phyloP scores from a whole-genome alignment of 2,888 invertebrate species.

The Ernsta delagoae region DNA sequence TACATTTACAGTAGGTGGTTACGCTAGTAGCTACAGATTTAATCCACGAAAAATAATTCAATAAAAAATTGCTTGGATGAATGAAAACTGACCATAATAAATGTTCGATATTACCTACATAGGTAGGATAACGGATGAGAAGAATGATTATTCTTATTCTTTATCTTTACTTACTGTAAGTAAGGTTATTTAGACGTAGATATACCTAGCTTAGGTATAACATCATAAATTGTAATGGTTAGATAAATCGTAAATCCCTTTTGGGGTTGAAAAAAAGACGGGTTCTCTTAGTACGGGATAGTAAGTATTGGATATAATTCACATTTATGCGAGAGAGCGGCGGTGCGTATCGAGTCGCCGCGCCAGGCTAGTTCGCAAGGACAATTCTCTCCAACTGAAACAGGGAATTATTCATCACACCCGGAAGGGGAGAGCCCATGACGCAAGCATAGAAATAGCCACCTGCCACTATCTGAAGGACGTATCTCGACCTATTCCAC shows the following conservation, averaged over 20 bases:
- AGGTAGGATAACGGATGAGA: no score
- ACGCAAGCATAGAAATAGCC: constrained; percentile 82
- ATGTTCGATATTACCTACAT: no score
- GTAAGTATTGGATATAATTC: constrained; percentile 75
- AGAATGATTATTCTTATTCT: no score
- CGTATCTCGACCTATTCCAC: constrained; percentile 48
- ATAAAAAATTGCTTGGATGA: no score
- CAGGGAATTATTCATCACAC: constrained; percentile 85
- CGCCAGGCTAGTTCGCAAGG: constrained; percentile 78
- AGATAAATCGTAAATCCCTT: constrained; percentile 71
- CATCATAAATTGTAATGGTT: constrained; percentile 56
- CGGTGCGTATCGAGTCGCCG: constrained; percentile 78
- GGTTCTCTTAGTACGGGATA: constrained; percentile 77
- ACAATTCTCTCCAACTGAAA: constrained; percentile 81
- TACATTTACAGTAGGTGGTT: no score
- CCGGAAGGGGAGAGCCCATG: constrained; percentile 84
- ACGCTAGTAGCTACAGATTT: no score
- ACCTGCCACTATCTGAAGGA: constrained; percentile 58
- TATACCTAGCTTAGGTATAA: background rate
- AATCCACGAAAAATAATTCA: no score
- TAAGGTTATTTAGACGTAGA: no score
- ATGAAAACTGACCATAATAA: no score
- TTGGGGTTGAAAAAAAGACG: constrained; percentile 75
- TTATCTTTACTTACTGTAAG: no score
- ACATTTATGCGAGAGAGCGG: constrained; percentile 79